These are phyloP conservation scores for Myotis daubentonii DNA, from an alignment of 2,797 vertebrate species.

Conservation along the genomic window DNA sequence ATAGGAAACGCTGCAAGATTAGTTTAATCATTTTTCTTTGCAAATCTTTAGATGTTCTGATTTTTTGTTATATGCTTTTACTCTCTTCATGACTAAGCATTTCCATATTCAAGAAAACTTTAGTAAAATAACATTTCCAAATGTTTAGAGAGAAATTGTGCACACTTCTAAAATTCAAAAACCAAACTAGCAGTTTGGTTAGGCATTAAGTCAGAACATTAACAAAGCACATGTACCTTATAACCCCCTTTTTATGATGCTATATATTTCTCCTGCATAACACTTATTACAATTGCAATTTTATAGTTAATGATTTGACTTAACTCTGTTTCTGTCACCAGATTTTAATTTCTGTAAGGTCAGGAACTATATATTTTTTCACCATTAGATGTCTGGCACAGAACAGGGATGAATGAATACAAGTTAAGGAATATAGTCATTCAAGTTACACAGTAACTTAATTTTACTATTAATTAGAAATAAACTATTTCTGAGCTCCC, in stretches of 20 bases:
- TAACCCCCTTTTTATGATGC: neutral
- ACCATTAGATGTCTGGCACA: neutral
- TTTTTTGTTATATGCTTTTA: conserved; percentile 12
- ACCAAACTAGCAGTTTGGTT: neutral
- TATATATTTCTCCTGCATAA: neutral
- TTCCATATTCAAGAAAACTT: conserved; percentile 16
- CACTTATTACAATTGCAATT: neutral
- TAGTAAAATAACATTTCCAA: neutral
- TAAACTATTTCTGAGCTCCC: conserved; percentile 14
- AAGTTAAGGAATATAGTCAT: neutral
- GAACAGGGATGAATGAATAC: neutral
- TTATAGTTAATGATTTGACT: neutral
- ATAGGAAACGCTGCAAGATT: neutral
- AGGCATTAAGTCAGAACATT: conserved; percentile 11
- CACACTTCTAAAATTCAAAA: neutral
- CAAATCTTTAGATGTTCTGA: neutral
- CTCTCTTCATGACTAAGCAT: neutral
- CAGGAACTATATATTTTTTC: neutral
- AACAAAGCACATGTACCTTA: neutral
- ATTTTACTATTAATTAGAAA: conserved; percentile 32
- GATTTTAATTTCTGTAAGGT: conserved; percentile 2
- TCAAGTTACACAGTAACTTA: neutral
- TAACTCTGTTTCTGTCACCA: neutral
- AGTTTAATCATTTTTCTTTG: neutral
- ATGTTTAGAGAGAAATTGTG: neutral